Percentiles rank a stretch among this genome's conserved stretches.
phyloP scores from a whole-genome alignment of 2,888 invertebrate genomes.

The Ephialtes manifestator region DNA sequence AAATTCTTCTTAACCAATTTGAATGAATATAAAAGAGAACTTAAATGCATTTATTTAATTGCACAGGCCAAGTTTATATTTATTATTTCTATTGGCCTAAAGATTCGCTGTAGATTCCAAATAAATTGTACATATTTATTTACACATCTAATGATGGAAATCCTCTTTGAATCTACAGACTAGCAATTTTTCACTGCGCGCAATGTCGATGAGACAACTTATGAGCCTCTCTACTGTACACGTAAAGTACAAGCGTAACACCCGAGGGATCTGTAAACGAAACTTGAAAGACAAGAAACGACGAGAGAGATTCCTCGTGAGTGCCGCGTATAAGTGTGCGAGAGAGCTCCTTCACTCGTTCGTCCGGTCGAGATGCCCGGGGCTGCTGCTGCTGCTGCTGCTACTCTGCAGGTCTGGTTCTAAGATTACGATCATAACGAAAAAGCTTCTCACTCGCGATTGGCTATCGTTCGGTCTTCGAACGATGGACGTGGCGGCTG shows the following conservation, averaged over 20 bases:
- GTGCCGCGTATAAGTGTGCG: conserved; percentile 62
- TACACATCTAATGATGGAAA: background rate
- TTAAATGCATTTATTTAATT: too few relatives aligned
- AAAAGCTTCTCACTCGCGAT: conserved; percentile 80
- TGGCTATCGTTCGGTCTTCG: conserved; percentile 73
- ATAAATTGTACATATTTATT: background rate
- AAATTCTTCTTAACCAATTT: background rate
- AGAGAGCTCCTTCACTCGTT: conserved; percentile 71
- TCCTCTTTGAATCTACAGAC: background rate
- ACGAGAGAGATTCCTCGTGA: conserved; percentile 10
- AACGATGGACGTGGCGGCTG: conserved; percentile 21
- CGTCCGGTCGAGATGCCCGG: conserved; percentile 76
- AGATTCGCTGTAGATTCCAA: too few relatives aligned
- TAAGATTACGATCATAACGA: conserved; percentile 83
- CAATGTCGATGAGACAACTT: background rate
- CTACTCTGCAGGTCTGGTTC: conserved; percentile 77
- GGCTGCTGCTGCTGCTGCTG: conserved; percentile 43
- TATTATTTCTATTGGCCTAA: too few relatives aligned
- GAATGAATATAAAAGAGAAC: background rate
- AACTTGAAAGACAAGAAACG: conserved; percentile 41
- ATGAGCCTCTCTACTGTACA: background rate
- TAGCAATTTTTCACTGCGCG: background rate
- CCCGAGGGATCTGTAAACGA: conserved; percentile 7
- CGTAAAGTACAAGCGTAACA: background rate
- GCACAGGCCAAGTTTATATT: too few relatives aligned